Base-by-base conservation (phyloP, 2,113 vertebrate species). In the Phalacrocorax brasilianus region DNA sequence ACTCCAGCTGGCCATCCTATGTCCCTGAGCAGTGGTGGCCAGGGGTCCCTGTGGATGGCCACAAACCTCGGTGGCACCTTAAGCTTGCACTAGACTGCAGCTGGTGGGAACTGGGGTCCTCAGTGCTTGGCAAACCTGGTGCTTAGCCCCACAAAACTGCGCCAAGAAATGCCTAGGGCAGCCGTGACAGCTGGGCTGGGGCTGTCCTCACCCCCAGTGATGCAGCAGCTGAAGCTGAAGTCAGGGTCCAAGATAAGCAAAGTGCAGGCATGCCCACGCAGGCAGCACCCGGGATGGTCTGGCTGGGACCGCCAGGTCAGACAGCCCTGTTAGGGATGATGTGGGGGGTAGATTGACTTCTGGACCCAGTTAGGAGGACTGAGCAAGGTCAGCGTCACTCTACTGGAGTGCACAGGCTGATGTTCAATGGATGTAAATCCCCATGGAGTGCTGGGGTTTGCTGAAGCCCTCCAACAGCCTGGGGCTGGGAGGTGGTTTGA, bases 221-320 rank as follows among this genome's bases (percentile, higher is more conserved):
- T 1, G 8, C 62, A 63, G 90, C 78, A 91, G 85, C 82, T 89
- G 82, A 77, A 71, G 65, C 44, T 71, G 56, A 75, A 78, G 49
- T 33, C 66, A 65, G 35, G 22, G 49, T 83, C 71, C 66, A 63
- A 61, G 88, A 63, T 56, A 79, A 97, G 71, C 70, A 88, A 52
- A 68, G 30, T 33, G n/a, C 56, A 80, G 63, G 20, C 42, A 14
- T 44, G 42, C 42, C 76, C 3, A 1, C 0, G 0, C 0, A 1
- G 50, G 30, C 30, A 20, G 71, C 59, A 61, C 30, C 45, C 1
- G 1, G 19, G 20, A 40, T 20, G 45, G 42, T 47, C 55, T 2
- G 9, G 4, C 9, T 70, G 53, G 58, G 63, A 73, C 59, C 49
- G 16, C 30, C 45, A 24, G 33, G 14, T 40, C 76, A 49, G 76